A percentile compares a stretch with the other conserved stretches of the same genome.
phyloP scores from a whole-genome alignment of 2,797 vertebrate genomes.

The Urosaurus nigricauda region DNA sequence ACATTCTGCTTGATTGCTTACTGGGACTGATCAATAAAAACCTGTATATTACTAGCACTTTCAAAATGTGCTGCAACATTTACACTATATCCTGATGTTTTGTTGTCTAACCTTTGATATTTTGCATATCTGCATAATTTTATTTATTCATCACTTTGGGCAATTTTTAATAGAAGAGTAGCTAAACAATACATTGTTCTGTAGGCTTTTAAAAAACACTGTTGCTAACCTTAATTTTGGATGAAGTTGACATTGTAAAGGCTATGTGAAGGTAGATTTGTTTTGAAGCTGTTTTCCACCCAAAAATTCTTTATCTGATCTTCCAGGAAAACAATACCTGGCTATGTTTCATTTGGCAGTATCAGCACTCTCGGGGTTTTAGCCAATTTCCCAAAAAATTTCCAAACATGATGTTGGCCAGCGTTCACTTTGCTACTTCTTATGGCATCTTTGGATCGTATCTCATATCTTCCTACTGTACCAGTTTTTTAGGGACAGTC shows the following conservation, averaged over 20 bases:
- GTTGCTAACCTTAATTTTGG: neutral
- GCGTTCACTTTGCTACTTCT: constrained; percentile 14
- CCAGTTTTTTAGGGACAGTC: no score
- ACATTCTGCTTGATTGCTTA: neutral
- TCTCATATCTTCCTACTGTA: no score
- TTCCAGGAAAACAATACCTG: constrained; percentile 53
- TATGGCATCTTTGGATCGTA: neutral
- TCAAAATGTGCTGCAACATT: neutral
- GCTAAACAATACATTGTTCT: neutral
- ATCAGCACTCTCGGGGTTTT: constrained; percentile 44
- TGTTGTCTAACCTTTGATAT: neutral
- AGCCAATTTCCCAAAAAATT: neutral
- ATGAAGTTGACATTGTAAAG: neutral
- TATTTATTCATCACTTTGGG: neutral
- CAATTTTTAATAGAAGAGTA: neutral
- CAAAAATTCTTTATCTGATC: constrained; percentile 36
- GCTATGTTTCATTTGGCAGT: constrained; percentile 47
- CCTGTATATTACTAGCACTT: neutral
- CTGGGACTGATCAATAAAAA: neutral
- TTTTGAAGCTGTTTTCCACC: constrained; percentile 20
- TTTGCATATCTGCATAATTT: neutral
- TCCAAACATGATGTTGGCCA: constrained; percentile 32
- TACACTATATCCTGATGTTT: neutral
- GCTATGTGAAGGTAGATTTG: constrained; percentile 8
- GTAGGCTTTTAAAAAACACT: neutral